These are phyloP conservation scores for Pristionchus japonicus DNA, from an alignment of 2,888 invertebrate species.

Conservation along the genomic window DNA sequence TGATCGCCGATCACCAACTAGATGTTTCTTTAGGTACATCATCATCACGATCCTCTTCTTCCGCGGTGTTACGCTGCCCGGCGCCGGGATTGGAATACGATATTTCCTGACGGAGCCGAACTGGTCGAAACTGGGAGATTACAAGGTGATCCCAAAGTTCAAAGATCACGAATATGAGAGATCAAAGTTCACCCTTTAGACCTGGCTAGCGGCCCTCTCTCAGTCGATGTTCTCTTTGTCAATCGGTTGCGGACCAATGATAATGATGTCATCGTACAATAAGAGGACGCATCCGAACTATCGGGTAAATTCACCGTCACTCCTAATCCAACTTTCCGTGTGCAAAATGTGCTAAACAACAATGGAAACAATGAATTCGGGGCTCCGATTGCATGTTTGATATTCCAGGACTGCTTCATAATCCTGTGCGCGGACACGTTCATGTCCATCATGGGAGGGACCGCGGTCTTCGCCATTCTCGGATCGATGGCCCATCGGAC, in stretches of 20 bases:
- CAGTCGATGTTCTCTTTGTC: conserved; percentile 70
- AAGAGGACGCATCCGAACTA: conserved; percentile 65
- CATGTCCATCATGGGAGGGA: conserved; percentile 62
- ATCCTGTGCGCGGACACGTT: conserved; percentile 67
- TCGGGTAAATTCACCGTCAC: no score
- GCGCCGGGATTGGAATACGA: conserved; percentile 63
- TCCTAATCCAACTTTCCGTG: no score
- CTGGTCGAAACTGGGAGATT: conserved; percentile 51
- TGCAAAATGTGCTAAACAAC: no score
- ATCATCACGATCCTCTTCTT: conserved; percentile 54
- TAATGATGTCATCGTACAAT: conserved; percentile 68
- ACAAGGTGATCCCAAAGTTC: neutral
- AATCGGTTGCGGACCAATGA: conserved; percentile 69
- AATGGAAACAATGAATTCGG: no score
- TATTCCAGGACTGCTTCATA: conserved; percentile 64
- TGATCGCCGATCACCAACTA: neutral
- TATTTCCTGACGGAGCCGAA: conserved; percentile 68
- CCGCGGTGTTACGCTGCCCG: conserved; percentile 65
- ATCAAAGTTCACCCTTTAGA: conserved; percentile 48
- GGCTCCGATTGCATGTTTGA: no score
- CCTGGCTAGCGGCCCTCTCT: conserved; percentile 68
- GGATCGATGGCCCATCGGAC: conserved; percentile 59
- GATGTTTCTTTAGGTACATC: neutral
- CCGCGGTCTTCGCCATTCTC: conserved; percentile 63
- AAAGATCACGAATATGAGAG: neutral